Evolutionary conservation across 2,113 vertebrate species (phyloP).

Genomic region (Illadopsis cleaveri): DNA sequence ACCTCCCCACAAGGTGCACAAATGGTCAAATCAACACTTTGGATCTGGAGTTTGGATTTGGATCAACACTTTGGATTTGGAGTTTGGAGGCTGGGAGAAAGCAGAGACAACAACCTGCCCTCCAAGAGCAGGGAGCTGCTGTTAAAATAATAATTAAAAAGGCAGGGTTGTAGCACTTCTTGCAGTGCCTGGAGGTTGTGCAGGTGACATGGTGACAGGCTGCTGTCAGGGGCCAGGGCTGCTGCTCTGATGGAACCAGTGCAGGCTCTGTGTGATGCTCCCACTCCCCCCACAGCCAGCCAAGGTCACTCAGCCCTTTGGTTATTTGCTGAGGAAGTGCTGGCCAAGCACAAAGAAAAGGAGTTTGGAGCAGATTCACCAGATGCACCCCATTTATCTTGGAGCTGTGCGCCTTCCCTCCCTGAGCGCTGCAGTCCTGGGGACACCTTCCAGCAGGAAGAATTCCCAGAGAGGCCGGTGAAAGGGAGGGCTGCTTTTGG

Average conservation of each 20-base stretch:
- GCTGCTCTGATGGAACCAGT: neutral
- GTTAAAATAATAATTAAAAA: neutral
- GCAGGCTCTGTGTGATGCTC: neutral
- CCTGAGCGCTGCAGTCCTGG: neutral
- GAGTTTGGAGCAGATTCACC: neutral
- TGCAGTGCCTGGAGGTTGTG: rapidly evolving
- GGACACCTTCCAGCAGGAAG: neutral
- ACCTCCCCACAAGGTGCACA: rapidly evolving
- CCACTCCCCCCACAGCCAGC: neutral
- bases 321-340: neutral
- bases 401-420: neutral
- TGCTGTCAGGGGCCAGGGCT: neutral
- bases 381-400: neutral
- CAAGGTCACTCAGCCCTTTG: neutral
- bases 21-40: neutral
- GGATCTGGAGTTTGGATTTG: too few species aligned
- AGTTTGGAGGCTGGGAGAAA: neutral
- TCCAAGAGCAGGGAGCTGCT: neutral
- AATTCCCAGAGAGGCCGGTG: neutral
- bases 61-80: too few species aligned
- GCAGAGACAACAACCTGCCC: neutral
- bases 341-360: neutral
- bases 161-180: neutral
- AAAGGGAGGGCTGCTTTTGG: neutral
- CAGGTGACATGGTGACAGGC: neutral